Base-by-base conservation (phyloP, 2,888 invertebrate genomes). In the Drosophila subquinaria region DNA sequence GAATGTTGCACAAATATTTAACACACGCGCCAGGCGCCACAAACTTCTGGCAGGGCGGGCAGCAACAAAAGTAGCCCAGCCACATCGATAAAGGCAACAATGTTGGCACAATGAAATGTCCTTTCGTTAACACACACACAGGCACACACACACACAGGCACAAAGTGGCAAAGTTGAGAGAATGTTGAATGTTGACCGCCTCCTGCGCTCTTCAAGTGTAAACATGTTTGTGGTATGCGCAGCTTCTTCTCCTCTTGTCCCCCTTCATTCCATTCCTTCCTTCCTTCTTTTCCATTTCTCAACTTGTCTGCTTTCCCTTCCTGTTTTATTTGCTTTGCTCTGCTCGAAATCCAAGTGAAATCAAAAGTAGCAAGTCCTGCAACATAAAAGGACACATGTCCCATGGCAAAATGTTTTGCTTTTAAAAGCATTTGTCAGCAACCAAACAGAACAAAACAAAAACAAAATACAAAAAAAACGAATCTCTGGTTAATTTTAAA, bases 381-480 rank as follows among this genome's bases (percentile, higher is more conserved):
- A 62, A 65, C 59, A 70, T 63, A 70, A 84, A 74, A 81, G 88
- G 82, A 84, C 89, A 87, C 85, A 76, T 79, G 85, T 78, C 88
- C 85, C 79, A 63, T 76, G 89, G 88, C 85, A 50, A 79, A 83
- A 83, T 75, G 82, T 68, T 70, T 42, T 65, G 83, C 73, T 81
- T 79, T 76, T 84, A 84, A 84, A 84, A 84, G 89, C 85, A 89
- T 89, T 84, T 88, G 71, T 88, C 87, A 74, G 72, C 56, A 42
- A 9, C 53, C 11, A 45, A 45, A 56, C 33, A 36, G 11, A 52
- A 55, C 17, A 61, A 63, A 61, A 53, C 45, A 20, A 61, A 51
- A 15, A 20, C 17, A 38, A 42, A 52, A 56, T n/a, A n/a, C n/a
- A n/a, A 20, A 67, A 59, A 47, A 42, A 68, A 59, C 6, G 30